Percentiles rank a stretch among this genome's conserved stretches.
These are phyloP conservation scores for Asbolus verrucosus DNA, from an alignment of 1,140 invertebrate species.

Conservation along the genomic window DNA sequence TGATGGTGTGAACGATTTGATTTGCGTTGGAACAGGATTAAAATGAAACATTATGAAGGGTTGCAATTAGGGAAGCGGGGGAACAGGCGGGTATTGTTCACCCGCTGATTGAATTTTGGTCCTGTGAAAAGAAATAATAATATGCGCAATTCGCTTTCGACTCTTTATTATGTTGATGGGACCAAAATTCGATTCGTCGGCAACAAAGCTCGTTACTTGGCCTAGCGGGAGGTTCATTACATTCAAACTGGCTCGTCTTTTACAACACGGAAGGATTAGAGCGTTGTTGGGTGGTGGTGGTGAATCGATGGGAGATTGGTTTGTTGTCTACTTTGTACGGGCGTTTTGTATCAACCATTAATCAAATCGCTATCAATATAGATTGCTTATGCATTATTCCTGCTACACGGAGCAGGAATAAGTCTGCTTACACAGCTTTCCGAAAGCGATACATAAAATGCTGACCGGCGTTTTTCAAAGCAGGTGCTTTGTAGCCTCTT, in stretches of 20 bases:
- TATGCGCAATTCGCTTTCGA: constrained; percentile 20
- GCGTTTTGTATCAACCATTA: constrained; percentile 40
- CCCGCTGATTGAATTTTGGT: constrained; percentile 31
- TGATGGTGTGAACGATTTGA: constrained; percentile 35
- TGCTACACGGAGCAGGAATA: not conserved
- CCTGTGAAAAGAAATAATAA: constrained; percentile 26
- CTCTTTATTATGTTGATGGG: constrained; percentile 32
- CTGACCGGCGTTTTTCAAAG: too few relatives aligned
- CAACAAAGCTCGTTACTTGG: constrained; percentile 34
- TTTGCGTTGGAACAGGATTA: constrained; percentile 17
- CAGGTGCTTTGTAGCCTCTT: too few relatives aligned
- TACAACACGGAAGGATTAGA: constrained; percentile 21
- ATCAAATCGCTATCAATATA: constrained; percentile 39
- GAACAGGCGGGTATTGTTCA: constrained; percentile 24
- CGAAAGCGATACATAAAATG: constrained; percentile 4
- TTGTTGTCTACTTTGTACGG: constrained; percentile 32
- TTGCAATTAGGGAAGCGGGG: constrained; percentile 18
- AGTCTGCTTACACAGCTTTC: not conserved
- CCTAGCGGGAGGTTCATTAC: constrained; percentile 29
- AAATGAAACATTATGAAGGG: constrained; percentile 35
- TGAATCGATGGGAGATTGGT: constrained; percentile 4
- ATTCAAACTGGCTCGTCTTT: constrained; percentile 24
- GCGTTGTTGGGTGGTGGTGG: not conserved
- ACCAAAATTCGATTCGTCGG: not conserved
- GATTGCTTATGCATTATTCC: constrained; percentile 43